A percentile compares a stretch with the other conserved stretches of the same genome.
phyloP scores from a whole-genome alignment of 1,140 invertebrate genomes.

The Muscidifurax raptorellus region DNA sequence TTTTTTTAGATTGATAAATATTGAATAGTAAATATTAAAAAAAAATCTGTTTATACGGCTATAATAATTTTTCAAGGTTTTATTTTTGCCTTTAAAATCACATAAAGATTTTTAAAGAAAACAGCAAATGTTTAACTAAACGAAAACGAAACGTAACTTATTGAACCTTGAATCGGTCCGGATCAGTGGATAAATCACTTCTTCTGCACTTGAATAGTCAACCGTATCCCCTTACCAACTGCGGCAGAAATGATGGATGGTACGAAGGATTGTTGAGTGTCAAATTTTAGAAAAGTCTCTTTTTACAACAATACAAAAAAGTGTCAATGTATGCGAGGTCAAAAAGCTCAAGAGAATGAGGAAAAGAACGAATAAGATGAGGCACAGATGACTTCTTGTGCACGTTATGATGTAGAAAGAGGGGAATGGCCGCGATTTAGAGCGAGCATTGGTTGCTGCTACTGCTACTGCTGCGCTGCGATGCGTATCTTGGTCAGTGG shows the following conservation, averaged over 20 bases:
- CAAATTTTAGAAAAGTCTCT: neutral
- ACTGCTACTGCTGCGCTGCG: neutral
- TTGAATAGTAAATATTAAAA: too few species aligned
- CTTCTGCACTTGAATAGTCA: neutral
- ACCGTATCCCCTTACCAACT: neutral
- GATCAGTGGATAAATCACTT: neutral
- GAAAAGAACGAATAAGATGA: constrained; percentile 10
- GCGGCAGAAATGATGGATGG: neutral
- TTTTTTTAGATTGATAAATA: too few species aligned
- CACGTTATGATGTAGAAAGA: constrained; percentile 25
- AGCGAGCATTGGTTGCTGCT: neutral
- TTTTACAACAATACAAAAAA: neutral
- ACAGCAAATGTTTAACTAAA: too few species aligned
- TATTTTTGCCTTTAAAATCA: too few species aligned
- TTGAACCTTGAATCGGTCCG: neutral
- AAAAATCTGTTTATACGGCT: too few species aligned
- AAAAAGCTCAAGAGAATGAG: neutral
- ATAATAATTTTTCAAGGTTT: too few species aligned
- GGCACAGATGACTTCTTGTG: constrained; percentile 29
- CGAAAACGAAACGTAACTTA: too few species aligned
- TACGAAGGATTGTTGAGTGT: neutral
- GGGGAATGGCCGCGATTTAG: constrained; percentile 18
- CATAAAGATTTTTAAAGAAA: too few species aligned
- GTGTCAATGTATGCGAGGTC: neutral
- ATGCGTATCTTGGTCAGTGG: constrained; percentile 55